Evolutionary conservation across 2,113 vertebrate species (phyloP), one percentile per base, ranked within the genome.

Genomic region (Chascanopsetta lugubris): DNA sequence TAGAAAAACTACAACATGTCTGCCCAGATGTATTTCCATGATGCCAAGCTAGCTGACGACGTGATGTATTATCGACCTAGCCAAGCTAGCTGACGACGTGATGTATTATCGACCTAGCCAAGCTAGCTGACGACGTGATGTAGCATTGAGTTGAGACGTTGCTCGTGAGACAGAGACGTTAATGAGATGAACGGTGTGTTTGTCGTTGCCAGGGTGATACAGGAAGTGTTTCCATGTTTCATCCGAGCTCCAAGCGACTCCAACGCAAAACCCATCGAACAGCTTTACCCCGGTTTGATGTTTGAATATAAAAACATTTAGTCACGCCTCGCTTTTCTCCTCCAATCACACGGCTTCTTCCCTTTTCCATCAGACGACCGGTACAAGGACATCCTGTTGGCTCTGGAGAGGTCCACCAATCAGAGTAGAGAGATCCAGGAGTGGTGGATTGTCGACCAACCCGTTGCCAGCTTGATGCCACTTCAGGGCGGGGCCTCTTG

Each of bases 401-500:
- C 93, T 53, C 83, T 97, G 77, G 79, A 93, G 78, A 76, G 94
- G 77, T 93, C 92, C 73, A 74, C 85, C 82, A 78, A 88, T 83
- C 7, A 55, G 65, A 69, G 88, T 47, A 27, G 79, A 69, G 80
- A 87, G 62, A 82, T 89, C 48, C 92, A 91, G 82, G 95, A 97
- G 76, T 98, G 96, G 96, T 98, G 96, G 96, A 93, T 95, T 13
- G 93, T 98, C 17, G 93, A 95, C 77, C 92, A 72, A 85, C 90
- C 71, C 0, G 61, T 78, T 55, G 13, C 40, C 24, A 84, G 48
- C 34, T 50, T 86, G 59, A 50, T 87, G 8, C 75, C 83, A 0
- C 8, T 85, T 4, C 65, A 56, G 22, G 60, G 48, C 7, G 24
- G 17, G 1, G 38, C 29, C 0, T 56, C 58, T 1, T n/a, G 20